Percentiles rank a stretch among this genome's conserved stretches.
Evolutionary conservation across 2,797 vertebrate species (phyloP).

Genomic region (Anisognathus igniventris): DNA sequence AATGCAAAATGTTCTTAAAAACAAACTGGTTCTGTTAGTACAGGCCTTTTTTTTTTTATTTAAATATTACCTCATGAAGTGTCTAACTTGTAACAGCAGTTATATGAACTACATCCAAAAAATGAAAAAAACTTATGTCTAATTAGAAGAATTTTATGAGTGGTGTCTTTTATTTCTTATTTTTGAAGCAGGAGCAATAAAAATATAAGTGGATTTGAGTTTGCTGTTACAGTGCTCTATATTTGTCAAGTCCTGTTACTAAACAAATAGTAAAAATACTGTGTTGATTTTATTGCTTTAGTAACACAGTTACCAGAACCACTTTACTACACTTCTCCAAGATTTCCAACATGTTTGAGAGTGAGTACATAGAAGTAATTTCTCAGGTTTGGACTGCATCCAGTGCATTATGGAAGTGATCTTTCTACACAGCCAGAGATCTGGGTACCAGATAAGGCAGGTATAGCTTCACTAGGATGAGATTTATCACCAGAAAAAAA

Average conservation of each 20-base stretch:
- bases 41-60: background rate
- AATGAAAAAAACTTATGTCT: background rate
- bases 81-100: background rate
- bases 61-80: background rate
- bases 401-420: background rate
- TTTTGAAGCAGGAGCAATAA: background rate
- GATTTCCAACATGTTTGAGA: background rate
- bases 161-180: background rate
- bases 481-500: background rate
- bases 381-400: background rate
- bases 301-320: background rate
- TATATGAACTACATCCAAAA: background rate
- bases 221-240: background rate
- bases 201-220: conserved; percentile 21
- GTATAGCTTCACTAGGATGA: background rate
- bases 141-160: background rate
- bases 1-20: background rate
- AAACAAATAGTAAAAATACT: conserved; percentile 36
- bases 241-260: background rate
- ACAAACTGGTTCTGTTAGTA: background rate
- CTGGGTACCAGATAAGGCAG: background rate
- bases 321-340: background rate
- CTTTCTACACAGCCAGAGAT: background rate
- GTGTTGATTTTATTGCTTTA: conserved; percentile 33
- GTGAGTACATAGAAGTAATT: background rate